Conservation (phyloP, 1,140 invertebrate genomes). For the Drosophila parabipectinata region DNA sequence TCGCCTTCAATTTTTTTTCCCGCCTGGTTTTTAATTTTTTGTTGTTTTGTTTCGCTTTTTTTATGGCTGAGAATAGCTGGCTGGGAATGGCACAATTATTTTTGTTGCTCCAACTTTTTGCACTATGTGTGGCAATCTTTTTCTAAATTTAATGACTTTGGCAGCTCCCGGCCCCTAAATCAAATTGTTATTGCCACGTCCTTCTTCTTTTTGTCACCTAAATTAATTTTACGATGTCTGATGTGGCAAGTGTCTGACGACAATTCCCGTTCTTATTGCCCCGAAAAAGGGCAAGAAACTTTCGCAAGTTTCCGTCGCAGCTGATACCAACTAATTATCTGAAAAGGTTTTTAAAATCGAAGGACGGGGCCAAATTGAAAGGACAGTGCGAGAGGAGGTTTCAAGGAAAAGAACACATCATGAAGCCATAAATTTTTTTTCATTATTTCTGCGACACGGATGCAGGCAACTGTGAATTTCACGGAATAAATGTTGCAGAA, state of each 20-base stretch:
- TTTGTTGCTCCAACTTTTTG: conserved; percentile 50
- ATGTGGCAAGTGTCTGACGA: conserved; percentile 45
- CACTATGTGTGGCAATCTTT: conserved; percentile 26
- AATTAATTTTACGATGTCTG: conserved; percentile 66
- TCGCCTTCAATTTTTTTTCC: conserved; percentile 69
- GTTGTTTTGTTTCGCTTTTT: conserved; percentile 22
- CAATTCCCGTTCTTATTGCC: conserved; percentile 6
- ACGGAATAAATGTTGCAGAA: conserved; percentile 7
- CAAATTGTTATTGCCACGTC: conserved; percentile 61
- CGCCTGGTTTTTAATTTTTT: conserved; percentile 46
- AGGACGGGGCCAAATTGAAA: neutral
- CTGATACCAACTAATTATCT: conserved; percentile 29
- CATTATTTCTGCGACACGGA: conserved; percentile 33
- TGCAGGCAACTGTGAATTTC: conserved; percentile 1
- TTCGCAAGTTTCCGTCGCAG: conserved; percentile 8
- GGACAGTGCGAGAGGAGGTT: neutral
- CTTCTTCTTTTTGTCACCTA: conserved; percentile 54
- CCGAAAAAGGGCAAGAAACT: conserved; percentile 10
- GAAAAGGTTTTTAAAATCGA: conserved; percentile 18
- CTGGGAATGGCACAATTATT: conserved; percentile 70
- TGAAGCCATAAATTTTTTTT: conserved; percentile 46
- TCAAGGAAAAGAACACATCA: neutral
- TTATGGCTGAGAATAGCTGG: neutral
- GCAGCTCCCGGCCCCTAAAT: conserved; percentile 63
- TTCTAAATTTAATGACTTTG: conserved; percentile 77